phyloP scores from a whole-genome alignment of 2,888 invertebrate species.

The Diaphora mendica region DNA sequence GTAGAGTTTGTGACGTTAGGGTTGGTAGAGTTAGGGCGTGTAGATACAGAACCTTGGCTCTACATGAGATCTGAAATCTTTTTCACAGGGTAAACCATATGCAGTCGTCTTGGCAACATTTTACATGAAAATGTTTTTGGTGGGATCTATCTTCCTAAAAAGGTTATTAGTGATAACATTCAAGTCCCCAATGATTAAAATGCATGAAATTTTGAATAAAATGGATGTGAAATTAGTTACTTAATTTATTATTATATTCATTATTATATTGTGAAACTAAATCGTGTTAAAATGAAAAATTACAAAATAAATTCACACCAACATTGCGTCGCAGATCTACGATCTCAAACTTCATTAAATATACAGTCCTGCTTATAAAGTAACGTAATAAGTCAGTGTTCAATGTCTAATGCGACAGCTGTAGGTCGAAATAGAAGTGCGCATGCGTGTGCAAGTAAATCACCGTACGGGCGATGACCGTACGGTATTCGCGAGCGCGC shows the following conservation, averaged over 20 bases:
- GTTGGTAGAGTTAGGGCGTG: too few species aligned
- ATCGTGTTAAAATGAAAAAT: not conserved
- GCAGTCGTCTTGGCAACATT: too few species aligned
- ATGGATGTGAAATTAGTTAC: not conserved
- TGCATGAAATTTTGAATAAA: not conserved
- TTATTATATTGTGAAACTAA: too few species aligned
- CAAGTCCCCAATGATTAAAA: not conserved
- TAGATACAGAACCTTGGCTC: too few species aligned
- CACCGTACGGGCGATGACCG: slow-evolving; percentile 50
- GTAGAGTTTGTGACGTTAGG: too few species aligned
- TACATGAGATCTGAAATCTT: too few species aligned
- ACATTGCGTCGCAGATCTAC: not conserved
- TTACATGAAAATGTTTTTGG: too few species aligned
- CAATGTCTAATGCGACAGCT: slow-evolving; percentile 10
- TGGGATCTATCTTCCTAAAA: too few species aligned
- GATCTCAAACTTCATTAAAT: not conserved
- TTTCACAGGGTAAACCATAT: too few species aligned
- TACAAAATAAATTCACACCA: not conserved
- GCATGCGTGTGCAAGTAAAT: slow-evolving; percentile 33
- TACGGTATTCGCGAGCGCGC: slow-evolving; percentile 49
- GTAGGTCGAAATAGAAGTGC: slow-evolving; percentile 5
- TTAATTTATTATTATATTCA: too few species aligned
- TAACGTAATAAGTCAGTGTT: not conserved
- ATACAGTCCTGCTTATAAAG: not conserved
- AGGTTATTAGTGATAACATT: not conserved